Evolutionary conservation across 2,888 invertebrate genomes (phyloP), one percentile per base, ranked within the genome.

Genomic region (Cistogaster globosa): DNA sequence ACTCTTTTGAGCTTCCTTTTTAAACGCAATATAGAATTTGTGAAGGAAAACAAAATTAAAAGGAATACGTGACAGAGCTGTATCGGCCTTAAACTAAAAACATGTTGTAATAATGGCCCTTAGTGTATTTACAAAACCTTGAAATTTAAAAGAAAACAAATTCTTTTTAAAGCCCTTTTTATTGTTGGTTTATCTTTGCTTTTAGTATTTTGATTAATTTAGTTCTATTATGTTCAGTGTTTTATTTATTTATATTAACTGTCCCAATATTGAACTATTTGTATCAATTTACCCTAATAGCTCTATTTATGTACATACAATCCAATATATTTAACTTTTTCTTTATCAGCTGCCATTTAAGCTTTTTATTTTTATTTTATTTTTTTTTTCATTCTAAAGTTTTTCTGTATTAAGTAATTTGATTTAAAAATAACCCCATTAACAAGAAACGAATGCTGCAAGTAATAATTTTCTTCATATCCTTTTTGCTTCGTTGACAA

Each of bases 391-490:
- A 22, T 22, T 55, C 36, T 0, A 16, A 18, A 42, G 4, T 48
- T 67, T 68, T 36, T 38, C 0, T 2, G 5, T 69, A 60, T 68
- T 36, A 38, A 68, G 63, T 60, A 72, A 77, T 68, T 80, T 76
- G 20, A 68, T 62, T 76, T 79, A 65, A 76, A 72, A 71, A 71
- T 68, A 76, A 80, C 75, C 76, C 60, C 22, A 60, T 45, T 63
- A 22, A 42, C 20, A 57, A 32, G 12, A 55, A 57, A 63, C n/a
- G n/a, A 26, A 45, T 2, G 20, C 12, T 45, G 42, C 53, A 48
- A 14, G 16, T 6, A 32, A 32, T 5, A 5, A 32, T n/a, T 6
- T 48, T 1, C 16, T 48, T 2, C 45, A n/a, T n/a, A 2, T 0
- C 14, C 16, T 16, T 6, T 42, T 7, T 42, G 2, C 12, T 42